These are phyloP conservation scores for pig (Sus scrofa) DNA, from an alignment of 2,113 vertebrate species.

Conservation along the genomic window T2T-Sscrofa CM000828.6:20808001-20808500, in stretches of 20 bases:
- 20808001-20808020: background rate
- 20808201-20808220: background rate
- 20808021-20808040: background rate
- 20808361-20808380: background rate
- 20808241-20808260: background rate
- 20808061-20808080: background rate
- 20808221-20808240: background rate
- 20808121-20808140: no score
- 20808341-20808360: background rate
- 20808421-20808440: background rate
- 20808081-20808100: background rate
- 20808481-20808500: no score
- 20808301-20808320: background rate
- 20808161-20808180: background rate
- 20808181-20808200: background rate
- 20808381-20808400: slow-evolving; percentile 28
- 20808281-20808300: background rate
- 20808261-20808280: background rate
- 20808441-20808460: background rate
- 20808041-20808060: no score
- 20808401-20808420: background rate
- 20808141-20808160: background rate
- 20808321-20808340: background rate
- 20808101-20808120: background rate
- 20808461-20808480: background rate